Evolutionary conservation across 2,888 invertebrate genomes (phyloP).

Genomic region (Meandrusa payeni): DNA sequence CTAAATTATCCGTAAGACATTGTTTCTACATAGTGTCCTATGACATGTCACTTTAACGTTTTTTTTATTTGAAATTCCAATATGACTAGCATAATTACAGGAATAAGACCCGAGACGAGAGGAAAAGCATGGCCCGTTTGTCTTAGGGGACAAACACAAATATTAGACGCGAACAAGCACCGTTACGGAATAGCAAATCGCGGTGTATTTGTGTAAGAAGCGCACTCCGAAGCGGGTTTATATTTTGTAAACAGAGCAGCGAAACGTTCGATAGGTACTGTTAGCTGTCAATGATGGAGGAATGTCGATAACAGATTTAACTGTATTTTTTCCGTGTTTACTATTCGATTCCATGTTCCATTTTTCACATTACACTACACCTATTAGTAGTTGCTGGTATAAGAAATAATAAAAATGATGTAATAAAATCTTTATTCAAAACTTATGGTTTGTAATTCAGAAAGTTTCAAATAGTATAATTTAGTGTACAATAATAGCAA

Average conservation of each 20-base stretch:
- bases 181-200: slow-evolving; percentile 73
- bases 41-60: too few relatives aligned
- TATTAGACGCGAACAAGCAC: slow-evolving; percentile 66
- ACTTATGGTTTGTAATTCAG: too few relatives aligned
- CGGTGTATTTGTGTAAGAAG: slow-evolving; percentile 63
- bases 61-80: too few relatives aligned
- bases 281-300: slow-evolving; percentile 60
- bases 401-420: too few relatives aligned
- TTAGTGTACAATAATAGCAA: too few relatives aligned
- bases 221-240: slow-evolving; percentile 61
- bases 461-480: too few relatives aligned
- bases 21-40: too few relatives aligned
- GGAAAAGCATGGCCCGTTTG: slow-evolving; percentile 56
- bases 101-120: slow-evolving; percentile 38
- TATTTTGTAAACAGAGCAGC: slow-evolving; percentile 63
- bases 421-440: too few relatives aligned
- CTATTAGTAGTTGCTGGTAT: neutral
- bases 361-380: slow-evolving; percentile 4
- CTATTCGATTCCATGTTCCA: slow-evolving; percentile 9
- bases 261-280: slow-evolving; percentile 59
- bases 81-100: slow-evolving; percentile 35
- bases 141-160: slow-evolving; percentile 72
- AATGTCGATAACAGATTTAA: slow-evolving; percentile 47
- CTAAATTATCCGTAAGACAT: too few relatives aligned
- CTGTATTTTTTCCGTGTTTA: slow-evolving; percentile 31